Base-by-base conservation (phyloP, 1,140 invertebrate genomes). In the Drosophila pandora region DNA sequence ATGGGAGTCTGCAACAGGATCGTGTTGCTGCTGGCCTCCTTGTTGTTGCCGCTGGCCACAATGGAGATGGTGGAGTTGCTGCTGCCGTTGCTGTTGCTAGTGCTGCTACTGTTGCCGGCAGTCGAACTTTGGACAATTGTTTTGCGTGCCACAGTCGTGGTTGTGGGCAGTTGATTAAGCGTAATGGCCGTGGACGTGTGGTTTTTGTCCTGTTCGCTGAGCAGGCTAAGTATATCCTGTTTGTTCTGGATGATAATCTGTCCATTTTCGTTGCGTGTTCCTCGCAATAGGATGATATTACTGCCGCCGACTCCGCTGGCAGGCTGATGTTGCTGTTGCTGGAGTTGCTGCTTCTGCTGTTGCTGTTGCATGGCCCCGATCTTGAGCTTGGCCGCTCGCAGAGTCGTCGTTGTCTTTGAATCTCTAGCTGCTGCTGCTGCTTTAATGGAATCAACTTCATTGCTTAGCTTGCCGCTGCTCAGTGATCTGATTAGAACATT, bases 191-290 rank as follows among this genome's bases (percentile, higher is more conserved):
- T 83, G 37, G 81, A 43, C 41, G 70, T 41, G 43, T 70, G 67
- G 22, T 13, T 62, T 47, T 88, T 83, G 39, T 88, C 75, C 65
- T 17, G 83, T 25, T 90, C 90, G 56, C 72, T 91, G 30, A 90
- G 76, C 64, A 92, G 73, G 41, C 76, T 91, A 7, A 92, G 79
- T 52, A 92, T 87, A 13, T 91, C 91, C 74, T 92, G 91, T 32
- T 91, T 91, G 53, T 92, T 92, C 56, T 92, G 91, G 49, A 92
- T 90, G 37, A 92, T 90, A 52, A 92, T 92, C 73, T 92, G 90
- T 17, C 91, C 91, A 82, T 92, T 91, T 63, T 92, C 91, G 45
- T 91, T 92, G 49, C 91, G 84, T n/a, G 91, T 79, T 47, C 91
- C 91, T 30, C 91, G 91, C 79, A 92, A 54, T 74, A 92, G 71